Base-by-base conservation (phyloP, 2,888 invertebrate species). In the Aporophyla lueneburgensis region DNA sequence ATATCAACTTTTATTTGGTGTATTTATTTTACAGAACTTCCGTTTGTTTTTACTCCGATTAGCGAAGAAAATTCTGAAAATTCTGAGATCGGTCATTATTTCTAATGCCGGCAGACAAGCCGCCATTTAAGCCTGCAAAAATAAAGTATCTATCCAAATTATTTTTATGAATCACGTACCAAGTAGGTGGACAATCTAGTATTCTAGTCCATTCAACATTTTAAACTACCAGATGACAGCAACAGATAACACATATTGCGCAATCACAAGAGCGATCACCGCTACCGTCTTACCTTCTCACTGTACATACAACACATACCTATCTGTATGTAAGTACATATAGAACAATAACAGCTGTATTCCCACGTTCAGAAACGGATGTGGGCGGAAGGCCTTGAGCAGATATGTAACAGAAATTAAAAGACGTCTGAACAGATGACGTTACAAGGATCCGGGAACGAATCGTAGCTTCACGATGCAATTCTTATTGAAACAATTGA, bases 281-380 rank as follows among this genome's bases (percentile, higher is more conserved):
- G 74, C 86, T 88, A 88, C 86, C 70, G 78, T 81, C 69, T 79
- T 86, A 76, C 69, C 80, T 88, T 87, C 83, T 86, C 78, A 81
- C 71, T 62, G 76, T 70, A 79, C 81, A 71, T 67, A 71, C 71
- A 71, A 62, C 56, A 72, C 69, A 74, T 58, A 71, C 53, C 58
- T 74, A 33, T 33, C 33, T 33, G 33, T 33, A 33, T 10, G 70
- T 49, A 79, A 76, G 79, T 81, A 83, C 65, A n/a, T 81, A 85
- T 71, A 76, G 72, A 88, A 86, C 80, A 87, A 88, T 81, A 85
- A 77, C 83, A 83, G 81, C 83, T 87, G 80, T 78, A 83, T 90
- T 89, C 90, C 81, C 86, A 83, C 84, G 80, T 82, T 74, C 77
- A 87, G 74, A 70, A 82, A 81, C 89, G 90, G 88, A 90, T 89